Conservation (phyloP, 2,797 vertebrate genomes). For the Emys orbicularis region DNA sequence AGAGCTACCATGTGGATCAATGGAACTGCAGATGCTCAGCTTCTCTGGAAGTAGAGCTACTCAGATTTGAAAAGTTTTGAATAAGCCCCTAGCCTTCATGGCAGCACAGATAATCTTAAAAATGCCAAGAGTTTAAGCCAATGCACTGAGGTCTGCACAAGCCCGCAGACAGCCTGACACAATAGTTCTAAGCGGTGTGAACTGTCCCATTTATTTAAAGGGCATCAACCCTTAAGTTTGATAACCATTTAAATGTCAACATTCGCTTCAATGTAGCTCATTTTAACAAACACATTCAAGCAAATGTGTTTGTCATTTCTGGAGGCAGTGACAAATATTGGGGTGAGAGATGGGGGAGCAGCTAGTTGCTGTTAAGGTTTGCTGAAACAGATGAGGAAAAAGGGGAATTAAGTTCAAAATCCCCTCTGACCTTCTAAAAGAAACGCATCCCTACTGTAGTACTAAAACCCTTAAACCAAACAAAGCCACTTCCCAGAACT, state of each 20-base stretch:
- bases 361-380: background rate
- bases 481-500: background rate
- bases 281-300: background rate
- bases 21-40: background rate
- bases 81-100: background rate
- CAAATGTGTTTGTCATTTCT: background rate
- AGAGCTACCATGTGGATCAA: background rate
- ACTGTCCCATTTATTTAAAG: too few species aligned
- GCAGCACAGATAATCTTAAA: background rate
- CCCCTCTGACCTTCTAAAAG: background rate
- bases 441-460: background rate
- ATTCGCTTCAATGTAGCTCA: background rate
- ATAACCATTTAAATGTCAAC: too few species aligned
- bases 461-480: background rate
- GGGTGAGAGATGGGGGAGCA: background rate
- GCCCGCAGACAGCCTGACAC: too few species aligned
- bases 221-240: too few species aligned
- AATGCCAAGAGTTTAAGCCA: background rate
- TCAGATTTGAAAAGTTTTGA: background rate
- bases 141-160: too few species aligned
- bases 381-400: background rate
- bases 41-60: background rate
- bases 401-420: background rate
- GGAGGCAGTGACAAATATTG: background rate
- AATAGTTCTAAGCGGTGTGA: too few species aligned